phyloP scores from a whole-genome alignment of 2,888 invertebrate species.

The Pristionchus mayeri region DNA sequence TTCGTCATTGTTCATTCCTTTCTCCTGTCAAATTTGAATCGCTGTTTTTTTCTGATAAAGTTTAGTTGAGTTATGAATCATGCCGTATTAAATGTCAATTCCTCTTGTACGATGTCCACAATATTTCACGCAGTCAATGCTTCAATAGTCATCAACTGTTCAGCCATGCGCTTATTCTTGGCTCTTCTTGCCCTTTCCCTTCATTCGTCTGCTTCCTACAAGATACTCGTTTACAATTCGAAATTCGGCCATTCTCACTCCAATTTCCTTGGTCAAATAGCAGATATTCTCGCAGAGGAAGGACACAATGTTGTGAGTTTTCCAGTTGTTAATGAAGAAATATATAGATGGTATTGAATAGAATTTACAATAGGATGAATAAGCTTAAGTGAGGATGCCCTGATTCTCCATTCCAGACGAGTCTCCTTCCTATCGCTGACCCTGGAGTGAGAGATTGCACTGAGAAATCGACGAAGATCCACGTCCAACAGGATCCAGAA shows the following conservation, averaged over 20 bases:
- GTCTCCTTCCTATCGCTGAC: not conserved
- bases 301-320: constrained; percentile 20
- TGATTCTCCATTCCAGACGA: not conserved
- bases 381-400: too few species aligned
- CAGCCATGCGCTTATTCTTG: not conserved
- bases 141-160: too few species aligned
- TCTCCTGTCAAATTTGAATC: too few species aligned
- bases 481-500: not conserved
- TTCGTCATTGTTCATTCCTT: too few species aligned
- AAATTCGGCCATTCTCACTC: constrained; percentile 13
- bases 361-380: too few species aligned
- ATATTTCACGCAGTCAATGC: too few species aligned
- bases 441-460: not conserved
- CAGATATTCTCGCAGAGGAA: not conserved
- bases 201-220: not conserved
- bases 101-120: too few species aligned
- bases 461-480: constrained; percentile 11
- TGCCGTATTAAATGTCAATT: too few species aligned
- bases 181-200: not conserved
- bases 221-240: constrained; percentile 18
- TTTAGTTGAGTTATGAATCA: too few species aligned
- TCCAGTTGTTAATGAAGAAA: not conserved
- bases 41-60: too few species aligned
- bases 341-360: too few species aligned
- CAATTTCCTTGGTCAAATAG: not conserved